phyloP scores from a whole-genome alignment of 2,113 vertebrate genomes.

The Salvator merianae region DNA sequence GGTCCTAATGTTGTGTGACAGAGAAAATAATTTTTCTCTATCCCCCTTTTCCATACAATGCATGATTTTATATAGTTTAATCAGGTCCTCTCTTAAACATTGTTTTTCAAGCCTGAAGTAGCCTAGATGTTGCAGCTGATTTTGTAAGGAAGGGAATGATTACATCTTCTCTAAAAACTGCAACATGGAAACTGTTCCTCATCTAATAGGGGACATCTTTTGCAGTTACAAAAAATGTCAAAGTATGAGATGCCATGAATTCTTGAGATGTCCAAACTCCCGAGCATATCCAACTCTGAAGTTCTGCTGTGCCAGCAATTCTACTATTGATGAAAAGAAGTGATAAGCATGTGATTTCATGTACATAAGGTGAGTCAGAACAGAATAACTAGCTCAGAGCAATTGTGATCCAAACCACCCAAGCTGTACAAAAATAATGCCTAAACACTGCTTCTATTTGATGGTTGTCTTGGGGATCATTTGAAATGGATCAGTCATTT shows the following conservation, averaged over 20 bases:
- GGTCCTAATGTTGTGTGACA: no score
- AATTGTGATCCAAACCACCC: conserved; percentile 33
- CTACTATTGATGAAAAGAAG: conserved; percentile 27
- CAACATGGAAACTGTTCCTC: background rate
- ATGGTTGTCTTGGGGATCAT: conserved; percentile 54
- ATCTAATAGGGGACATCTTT: background rate
- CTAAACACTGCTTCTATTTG: conserved; percentile 55
- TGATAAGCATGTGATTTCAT: conserved; percentile 1
- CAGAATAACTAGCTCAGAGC: conserved; percentile 37
- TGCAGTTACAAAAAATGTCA: background rate
- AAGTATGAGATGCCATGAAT: background rate
- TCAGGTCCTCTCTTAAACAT: no score
- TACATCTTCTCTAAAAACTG: background rate
- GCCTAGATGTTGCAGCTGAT: no score
- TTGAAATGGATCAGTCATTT: conserved; percentile 28
- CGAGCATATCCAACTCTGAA: background rate
- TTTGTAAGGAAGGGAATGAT: no score
- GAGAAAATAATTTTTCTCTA: no score
- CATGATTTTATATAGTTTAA: no score
- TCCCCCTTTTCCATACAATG: no score
- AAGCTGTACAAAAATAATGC: conserved; percentile 38
- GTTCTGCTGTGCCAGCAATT: conserved; percentile 4
- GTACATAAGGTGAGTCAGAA: conserved; percentile 26
- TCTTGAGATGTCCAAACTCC: background rate
- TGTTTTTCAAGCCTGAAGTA: no score